Evolutionary conservation across 2,797 vertebrate genomes (phyloP), one percentile per base, ranked within the genome.

Genomic region (Apogon hyalosoma): DNA sequence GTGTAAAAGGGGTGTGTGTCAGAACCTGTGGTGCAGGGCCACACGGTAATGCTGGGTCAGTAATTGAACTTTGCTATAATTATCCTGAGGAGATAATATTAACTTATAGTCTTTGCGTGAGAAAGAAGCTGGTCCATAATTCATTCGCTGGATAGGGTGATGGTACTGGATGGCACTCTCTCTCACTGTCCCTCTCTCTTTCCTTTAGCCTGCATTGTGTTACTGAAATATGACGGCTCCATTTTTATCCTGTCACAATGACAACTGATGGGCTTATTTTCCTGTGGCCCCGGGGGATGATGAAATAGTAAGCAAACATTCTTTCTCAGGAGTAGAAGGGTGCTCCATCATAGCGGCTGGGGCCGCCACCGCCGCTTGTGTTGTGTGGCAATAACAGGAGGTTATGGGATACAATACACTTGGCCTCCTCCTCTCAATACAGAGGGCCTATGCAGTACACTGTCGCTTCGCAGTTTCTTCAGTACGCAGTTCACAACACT

Each of bases 211-310:
- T 93, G 94, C 94, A 94, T 95, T 96, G 96, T 96, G 96, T 96
- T 97, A 96, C 95, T 98, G 97, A 98, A 97, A 98, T 97, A 98
- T 97, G 97, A 98, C 91, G 95, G 96, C 95, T 95, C 95, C 96
- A 96, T 98, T 99, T 97, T 96, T 96, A 96, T 96, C 95, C 96
- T 98, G 96, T 97, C 96, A 97, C 96, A 95, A 97, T 96, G 96
- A 98, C 97, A 98, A 96, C 97, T 96, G 96, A 98, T 97, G 97
- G 93, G 95, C 96, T 97, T 96, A 96, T 96, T 98, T 96, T 96
- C 95, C 94, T 94, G 93, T 86, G 94, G 95, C 96, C 95, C 96
- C 89, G 77, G 96, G 97, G 96, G 93, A 97, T 96, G 96, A 97
- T 96, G 96, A 96, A 97, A 97, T 96, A 95, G 95, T 96, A 95